A percentile compares a stretch with the other conserved stretches of the same genome.
Conservation (phyloP, 2,888 invertebrate genomes). For the Thyatira batis region DNA sequence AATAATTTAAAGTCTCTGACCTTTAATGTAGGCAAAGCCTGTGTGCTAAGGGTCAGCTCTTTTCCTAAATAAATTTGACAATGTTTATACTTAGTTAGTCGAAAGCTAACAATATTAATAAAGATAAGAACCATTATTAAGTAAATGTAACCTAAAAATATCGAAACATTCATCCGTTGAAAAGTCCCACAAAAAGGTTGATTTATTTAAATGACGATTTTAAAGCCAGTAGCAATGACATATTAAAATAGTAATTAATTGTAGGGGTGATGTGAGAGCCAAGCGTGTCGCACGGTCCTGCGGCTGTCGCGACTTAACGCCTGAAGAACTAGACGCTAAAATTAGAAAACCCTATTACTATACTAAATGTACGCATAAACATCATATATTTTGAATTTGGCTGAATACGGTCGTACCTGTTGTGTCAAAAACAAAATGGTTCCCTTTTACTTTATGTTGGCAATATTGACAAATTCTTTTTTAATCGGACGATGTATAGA, state of each 20-base stretch:
- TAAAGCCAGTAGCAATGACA: background rate
- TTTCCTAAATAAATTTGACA: no score
- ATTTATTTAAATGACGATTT: background rate
- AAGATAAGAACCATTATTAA: no score
- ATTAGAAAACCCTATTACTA: conserved; percentile 53
- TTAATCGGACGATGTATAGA: no score
- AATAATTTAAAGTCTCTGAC: no score
- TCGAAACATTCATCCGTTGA: background rate
- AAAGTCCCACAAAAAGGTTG: background rate
- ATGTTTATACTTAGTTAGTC: no score
- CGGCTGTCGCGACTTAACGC: conserved; percentile 29
- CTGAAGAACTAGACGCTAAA: conserved; percentile 34
- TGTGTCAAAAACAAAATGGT: no score
- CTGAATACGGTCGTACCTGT: no score
- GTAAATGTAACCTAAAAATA: background rate
- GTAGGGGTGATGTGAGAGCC: conserved; percentile 11
- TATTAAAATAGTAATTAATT: background rate
- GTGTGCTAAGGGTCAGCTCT: no score
- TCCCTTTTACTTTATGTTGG: no score
- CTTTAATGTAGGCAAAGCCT: no score
- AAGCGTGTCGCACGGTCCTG: conserved; percentile 26
- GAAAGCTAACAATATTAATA: background rate
- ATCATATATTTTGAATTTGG: conserved; percentile 33
- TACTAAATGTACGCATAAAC: conserved; percentile 35
- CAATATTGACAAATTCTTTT: no score